A percentile compares a stretch with the other conserved stretches of the same genome.
Evolutionary conservation across 2,113 vertebrate genomes (phyloP).

Genomic region (Prietella phreatophila): DNA sequence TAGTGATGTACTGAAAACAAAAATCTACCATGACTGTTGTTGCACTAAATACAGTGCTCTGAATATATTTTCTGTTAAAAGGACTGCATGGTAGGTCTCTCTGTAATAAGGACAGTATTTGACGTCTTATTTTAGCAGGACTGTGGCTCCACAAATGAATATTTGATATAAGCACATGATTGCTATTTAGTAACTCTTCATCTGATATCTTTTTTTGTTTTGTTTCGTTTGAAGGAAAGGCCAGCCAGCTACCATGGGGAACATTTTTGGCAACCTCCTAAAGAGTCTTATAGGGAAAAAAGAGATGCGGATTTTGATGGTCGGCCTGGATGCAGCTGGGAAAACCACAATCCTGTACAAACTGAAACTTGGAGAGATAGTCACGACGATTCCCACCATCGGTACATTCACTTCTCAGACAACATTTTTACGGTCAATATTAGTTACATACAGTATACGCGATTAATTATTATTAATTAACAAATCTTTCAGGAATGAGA

Average conservation of each 20-base stretch:
- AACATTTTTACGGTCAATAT: neutral
- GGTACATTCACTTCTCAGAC: slow-evolving; percentile 60
- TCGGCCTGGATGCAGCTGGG: slow-evolving; percentile 86
- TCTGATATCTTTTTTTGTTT: slow-evolving; percentile 52
- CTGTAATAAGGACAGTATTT: slow-evolving; percentile 24
- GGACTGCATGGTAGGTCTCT: neutral
- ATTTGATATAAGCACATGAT: slow-evolving; percentile 26
- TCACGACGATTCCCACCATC: slow-evolving; percentile 91
- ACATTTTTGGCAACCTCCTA: slow-evolving; percentile 88
- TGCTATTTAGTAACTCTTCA: slow-evolving; percentile 1
- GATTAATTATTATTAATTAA: neutral
- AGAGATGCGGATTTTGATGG: slow-evolving; percentile 94
- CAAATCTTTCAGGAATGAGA: neutral
- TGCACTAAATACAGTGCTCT: neutral
- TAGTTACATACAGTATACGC: neutral
- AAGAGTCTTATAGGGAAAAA: slow-evolving; percentile 95
- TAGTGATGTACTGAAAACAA: neutral
- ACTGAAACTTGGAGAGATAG: slow-evolving; percentile 89
- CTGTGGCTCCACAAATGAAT: slow-evolving; percentile 19
- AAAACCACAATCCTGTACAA: slow-evolving; percentile 94
- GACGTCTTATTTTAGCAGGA: slow-evolving; percentile 18
- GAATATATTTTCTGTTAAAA: neutral
- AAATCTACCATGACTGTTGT: neutral
- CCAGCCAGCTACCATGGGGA: slow-evolving; percentile 78
- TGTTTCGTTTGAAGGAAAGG: slow-evolving; percentile 46